These are phyloP conservation scores for Leucozona laternaria DNA, from an alignment of 2,888 invertebrate species.

Conservation along the genomic window DNA sequence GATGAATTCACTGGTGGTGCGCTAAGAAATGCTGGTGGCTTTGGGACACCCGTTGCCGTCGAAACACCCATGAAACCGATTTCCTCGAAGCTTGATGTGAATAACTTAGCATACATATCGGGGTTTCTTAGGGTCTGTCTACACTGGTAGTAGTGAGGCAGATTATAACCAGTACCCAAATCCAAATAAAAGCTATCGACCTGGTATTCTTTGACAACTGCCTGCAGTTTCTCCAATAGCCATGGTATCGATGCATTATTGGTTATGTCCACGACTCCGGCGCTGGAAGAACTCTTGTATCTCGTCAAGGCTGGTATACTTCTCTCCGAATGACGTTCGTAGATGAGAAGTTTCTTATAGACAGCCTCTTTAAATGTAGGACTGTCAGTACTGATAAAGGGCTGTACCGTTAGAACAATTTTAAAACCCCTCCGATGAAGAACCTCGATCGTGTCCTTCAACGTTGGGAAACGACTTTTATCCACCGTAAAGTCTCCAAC, in stretches of 20 bases:
- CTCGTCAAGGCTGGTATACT: constrained; percentile 92
- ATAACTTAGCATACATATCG: constrained; percentile 91
- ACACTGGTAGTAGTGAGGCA: constrained; percentile 94
- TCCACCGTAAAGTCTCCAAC: constrained; percentile 95
- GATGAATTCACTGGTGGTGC: constrained; percentile 93
- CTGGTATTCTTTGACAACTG: constrained; percentile 89
- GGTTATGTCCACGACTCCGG: constrained; percentile 94
- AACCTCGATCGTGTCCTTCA: constrained; percentile 91
- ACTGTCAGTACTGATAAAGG: constrained; percentile 95
- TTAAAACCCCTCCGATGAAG: constrained; percentile 93
- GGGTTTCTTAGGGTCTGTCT: constrained; percentile 90
- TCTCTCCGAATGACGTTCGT: constrained; percentile 91
- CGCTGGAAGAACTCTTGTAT: constrained; percentile 92
- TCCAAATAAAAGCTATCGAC: constrained; percentile 94
- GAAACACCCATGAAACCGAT: constrained; percentile 90
- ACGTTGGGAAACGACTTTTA: constrained; percentile 89
- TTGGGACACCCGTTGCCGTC: constrained; percentile 91
- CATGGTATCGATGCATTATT: constrained; percentile 92
- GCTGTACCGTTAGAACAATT: constrained; percentile 94
- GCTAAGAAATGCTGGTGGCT: constrained; percentile 93
- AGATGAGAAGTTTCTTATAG: constrained; percentile 89
- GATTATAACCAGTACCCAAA: constrained; percentile 91
- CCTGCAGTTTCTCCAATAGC: constrained; percentile 89
- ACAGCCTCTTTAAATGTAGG: constrained; percentile 92
- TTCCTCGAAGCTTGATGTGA: constrained; percentile 85